phyloP scores from a whole-genome alignment of 2,113 vertebrate species.

The Semicossyphus pulcher region DNA sequence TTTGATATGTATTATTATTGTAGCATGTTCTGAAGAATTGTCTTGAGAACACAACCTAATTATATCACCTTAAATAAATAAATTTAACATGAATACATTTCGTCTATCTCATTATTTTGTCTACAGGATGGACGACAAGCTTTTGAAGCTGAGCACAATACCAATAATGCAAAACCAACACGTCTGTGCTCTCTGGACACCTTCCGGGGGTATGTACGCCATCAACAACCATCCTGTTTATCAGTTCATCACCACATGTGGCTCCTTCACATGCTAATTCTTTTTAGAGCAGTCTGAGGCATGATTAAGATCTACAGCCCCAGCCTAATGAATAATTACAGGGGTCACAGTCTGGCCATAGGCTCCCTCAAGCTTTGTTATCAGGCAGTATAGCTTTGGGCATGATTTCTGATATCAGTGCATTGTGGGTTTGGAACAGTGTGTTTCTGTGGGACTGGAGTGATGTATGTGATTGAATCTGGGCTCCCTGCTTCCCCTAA shows the following conservation, averaged over 20 bases:
- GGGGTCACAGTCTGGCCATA: constrained; percentile 84
- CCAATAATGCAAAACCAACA: constrained; percentile 54
- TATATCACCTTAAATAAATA: no score
- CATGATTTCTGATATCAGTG: constrained; percentile 78
- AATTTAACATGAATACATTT: constrained; percentile 11
- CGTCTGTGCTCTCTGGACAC: constrained; percentile 78
- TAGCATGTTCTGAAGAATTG: no score
- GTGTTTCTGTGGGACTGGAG: constrained; percentile 85
- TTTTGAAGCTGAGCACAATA: constrained; percentile 24
- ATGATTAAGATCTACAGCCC: constrained; percentile 68
- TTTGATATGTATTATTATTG: no score
- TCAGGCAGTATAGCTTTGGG: constrained; percentile 75
- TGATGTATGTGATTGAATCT: constrained; percentile 87
- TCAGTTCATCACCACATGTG: constrained; percentile 59
- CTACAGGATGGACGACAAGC: constrained; percentile 30
- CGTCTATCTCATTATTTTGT: background rate
- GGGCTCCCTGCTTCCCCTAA: constrained; percentile 84
- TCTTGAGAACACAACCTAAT: no score
- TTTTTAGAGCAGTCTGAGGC: constrained; percentile 55
- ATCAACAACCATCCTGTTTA: constrained; percentile 44
- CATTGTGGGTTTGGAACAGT: constrained; percentile 75
- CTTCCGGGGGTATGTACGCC: constrained; percentile 79
- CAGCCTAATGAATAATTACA: constrained; percentile 76
- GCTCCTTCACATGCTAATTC: constrained; percentile 59
- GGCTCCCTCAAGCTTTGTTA: constrained; percentile 79